Percentiles rank a stretch among this genome's conserved stretches.
phyloP scores from a whole-genome alignment of 2,888 invertebrate species.

The Pyrrhia umbra region DNA sequence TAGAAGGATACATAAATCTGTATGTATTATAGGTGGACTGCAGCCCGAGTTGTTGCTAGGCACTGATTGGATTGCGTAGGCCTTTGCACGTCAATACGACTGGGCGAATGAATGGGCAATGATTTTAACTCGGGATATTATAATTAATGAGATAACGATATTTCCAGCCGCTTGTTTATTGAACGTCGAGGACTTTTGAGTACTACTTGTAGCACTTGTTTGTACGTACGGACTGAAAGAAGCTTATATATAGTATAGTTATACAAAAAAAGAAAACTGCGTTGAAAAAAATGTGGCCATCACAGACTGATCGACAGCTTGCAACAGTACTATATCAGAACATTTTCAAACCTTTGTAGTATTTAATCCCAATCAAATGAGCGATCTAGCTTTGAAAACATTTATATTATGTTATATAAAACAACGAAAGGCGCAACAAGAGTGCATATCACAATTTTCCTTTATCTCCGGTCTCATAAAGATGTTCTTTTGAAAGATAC shows the following conservation, averaged over 20 bases:
- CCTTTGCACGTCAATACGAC: conserved; percentile 12
- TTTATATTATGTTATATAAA: too few species aligned
- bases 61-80: conserved; percentile 24
- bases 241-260: too few species aligned
- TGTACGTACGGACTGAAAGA: too few species aligned
- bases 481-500: conserved; percentile 9
- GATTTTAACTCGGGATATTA: conserved; percentile 11
- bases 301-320: too few species aligned
- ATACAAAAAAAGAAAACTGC: too few species aligned
- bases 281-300: too few species aligned
- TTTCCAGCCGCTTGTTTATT: not conserved
- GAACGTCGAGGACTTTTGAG: not conserved
- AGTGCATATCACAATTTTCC: not conserved
- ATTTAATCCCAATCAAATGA: too few species aligned
- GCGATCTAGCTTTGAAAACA: too few species aligned
- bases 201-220: too few species aligned
- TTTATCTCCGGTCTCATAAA: not conserved
- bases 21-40: not conserved
- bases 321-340: too few species aligned
- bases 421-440: not conserved
- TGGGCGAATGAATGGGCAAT: conserved; percentile 1
- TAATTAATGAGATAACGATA: conserved; percentile 6
- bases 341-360: too few species aligned
- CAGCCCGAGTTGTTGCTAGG: conserved; percentile 10
- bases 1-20: not conserved